Evolutionary conservation across 2,888 invertebrate species (phyloP), one percentile per base, ranked within the genome.

Genomic region (Drosophila lacicola): DNA sequence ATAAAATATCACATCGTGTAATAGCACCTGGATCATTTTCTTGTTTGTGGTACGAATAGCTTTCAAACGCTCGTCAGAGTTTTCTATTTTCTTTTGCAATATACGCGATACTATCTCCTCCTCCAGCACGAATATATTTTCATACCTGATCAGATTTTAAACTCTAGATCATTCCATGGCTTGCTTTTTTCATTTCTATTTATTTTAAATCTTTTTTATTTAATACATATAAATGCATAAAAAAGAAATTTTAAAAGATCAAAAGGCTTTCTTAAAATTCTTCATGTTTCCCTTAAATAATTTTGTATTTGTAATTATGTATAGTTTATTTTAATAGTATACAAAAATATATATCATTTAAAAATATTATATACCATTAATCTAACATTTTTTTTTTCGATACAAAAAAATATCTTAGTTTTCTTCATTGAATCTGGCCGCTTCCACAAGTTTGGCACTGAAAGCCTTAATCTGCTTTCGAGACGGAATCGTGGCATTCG

Each of bases 1-100:
- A 70, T 91, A 92, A 55, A 91, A 92, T 39, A 91, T 90, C 41
- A 86, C 89, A 63, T 92, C 92, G 46, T 91, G 84, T 10, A 77
- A 42, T 4, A 91, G 74, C 4, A 90, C 78, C 45, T 91, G 88
- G 17, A 17, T 17, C 17, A 17, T 17, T 17, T 17, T 17, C 17
- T 17, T 17, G 17, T 17, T 17, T 17, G 17, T 17, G 17, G 17
- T 17, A 17, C 17, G 17, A 17, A 17, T 17, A 1, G 17, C 17
- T 17, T 17, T 17, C 17, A 17, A 17, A 17, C 17, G 17, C 17
- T 17, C 17, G 17, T 17, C 1, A 17, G 17, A 17, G 17, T 17
- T 17, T 17, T 91, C 90, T 11, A 92, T 81, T 55, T 90, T 89
- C 49, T 90, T 90, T 2, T 80, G 77, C 51, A 90, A 86, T 8